Evolutionary conservation across 2,113 vertebrate species (phyloP).

Genomic region (Diadophis punctatus): DNA sequence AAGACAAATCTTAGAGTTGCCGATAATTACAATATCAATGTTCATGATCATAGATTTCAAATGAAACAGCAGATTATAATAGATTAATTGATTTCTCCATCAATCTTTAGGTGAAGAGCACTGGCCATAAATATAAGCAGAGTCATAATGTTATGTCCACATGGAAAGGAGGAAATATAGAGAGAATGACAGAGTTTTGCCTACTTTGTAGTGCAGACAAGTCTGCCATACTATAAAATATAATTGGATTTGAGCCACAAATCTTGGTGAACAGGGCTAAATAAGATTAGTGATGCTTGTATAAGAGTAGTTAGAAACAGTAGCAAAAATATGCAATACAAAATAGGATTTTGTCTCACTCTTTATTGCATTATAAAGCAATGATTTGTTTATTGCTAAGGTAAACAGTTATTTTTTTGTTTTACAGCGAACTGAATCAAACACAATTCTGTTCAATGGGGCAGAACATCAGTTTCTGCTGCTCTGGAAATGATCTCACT

Average conservation of each 20-base stretch:
- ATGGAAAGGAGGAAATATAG: background rate
- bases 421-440: constrained; percentile 49
- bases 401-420: constrained; percentile 43
- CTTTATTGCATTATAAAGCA: constrained; percentile 48
- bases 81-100: background rate
- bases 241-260: background rate
- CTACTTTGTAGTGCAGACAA: background rate
- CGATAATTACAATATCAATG: background rate
- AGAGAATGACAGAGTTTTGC: background rate
- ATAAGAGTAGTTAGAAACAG: background rate
- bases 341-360: background rate
- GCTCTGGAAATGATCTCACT: constrained; percentile 35
- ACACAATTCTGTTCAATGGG: constrained; percentile 41
- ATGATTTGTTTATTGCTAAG: constrained; percentile 34
- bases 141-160: background rate
- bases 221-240: background rate
- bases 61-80: background rate
- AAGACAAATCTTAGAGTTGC: background rate
- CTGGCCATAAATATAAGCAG: background rate
- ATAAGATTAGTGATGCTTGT: background rate
- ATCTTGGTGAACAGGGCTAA: background rate
- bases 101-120: background rate
- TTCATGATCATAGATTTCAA: background rate
- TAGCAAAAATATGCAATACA: background rate
- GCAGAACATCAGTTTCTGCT: constrained; percentile 27